Evolutionary conservation across 2,113 vertebrate genomes (phyloP).

Genomic region (Pavo muticus): DNA sequence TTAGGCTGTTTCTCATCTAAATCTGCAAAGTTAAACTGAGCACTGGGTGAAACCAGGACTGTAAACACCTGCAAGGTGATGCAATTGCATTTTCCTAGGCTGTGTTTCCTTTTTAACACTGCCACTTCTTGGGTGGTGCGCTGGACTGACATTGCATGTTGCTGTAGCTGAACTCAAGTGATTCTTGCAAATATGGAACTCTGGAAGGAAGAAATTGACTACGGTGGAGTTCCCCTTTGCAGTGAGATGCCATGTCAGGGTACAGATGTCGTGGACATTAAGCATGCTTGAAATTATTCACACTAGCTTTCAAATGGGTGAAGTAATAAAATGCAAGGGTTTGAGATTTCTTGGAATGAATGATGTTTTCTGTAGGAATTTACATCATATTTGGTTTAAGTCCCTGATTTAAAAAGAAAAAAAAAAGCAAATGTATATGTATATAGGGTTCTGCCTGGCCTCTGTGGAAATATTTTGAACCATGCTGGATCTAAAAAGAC

Average conservation of each 20-base stretch:
- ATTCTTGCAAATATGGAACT: neutral
- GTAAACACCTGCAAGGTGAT: neutral
- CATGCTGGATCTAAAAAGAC: neutral
- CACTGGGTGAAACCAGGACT: neutral
- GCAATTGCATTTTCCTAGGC: neutral
- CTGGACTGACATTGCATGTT: neutral
- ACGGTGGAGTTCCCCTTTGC: neutral
- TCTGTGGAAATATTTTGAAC: neutral
- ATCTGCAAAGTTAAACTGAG: neutral
- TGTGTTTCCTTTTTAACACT: neutral
- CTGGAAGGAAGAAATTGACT: constrained; percentile 4
- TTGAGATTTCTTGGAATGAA: constrained; percentile 11
- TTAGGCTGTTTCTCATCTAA: neutral
- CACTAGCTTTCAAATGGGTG: neutral
- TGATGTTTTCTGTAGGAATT: neutral
- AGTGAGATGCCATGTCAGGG: neutral
- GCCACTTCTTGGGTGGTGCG: neutral
- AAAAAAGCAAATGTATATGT: neutral
- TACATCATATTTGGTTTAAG: neutral
- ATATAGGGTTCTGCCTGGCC: neutral
- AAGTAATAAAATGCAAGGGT: neutral
- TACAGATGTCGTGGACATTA: neutral
- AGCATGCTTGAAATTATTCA: neutral
- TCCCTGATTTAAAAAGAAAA: neutral
- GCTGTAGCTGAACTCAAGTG: constrained; percentile 2